These are phyloP conservation scores for Falcunculus frontatus DNA, from an alignment of 2,113 vertebrate species.

Conservation along the genomic window DNA sequence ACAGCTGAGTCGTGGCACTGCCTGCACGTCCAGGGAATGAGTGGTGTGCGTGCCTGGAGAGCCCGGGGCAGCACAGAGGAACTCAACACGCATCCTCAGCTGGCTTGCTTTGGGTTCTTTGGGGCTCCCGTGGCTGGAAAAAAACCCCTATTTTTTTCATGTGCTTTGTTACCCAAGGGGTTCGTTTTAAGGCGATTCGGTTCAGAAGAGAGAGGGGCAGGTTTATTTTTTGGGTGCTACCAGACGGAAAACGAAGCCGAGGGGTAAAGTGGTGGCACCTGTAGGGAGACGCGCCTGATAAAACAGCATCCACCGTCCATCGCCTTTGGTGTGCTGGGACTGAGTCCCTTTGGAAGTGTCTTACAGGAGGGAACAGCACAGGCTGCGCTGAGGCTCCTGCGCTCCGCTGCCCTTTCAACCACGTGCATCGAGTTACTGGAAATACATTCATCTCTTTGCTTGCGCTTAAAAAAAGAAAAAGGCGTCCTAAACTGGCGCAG, in stretches of 20 bases:
- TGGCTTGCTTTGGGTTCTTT: rapidly evolving
- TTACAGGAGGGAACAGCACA: rapidly evolving
- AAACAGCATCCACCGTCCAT: rapidly evolving
- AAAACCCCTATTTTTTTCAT: not conserved
- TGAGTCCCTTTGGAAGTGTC: rapidly evolving
- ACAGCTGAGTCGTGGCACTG: rapidly evolving
- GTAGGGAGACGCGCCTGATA: rapidly evolving
- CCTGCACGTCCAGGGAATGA: rapidly evolving
- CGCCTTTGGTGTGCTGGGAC: rapidly evolving
- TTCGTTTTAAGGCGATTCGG: not conserved
- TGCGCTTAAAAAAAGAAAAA: too few relatives aligned
- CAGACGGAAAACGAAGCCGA: rapidly evolving
- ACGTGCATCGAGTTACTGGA: rapidly evolving
- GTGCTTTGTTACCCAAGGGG: not conserved
- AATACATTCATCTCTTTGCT: rapidly evolving
- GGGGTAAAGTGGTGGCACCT: not conserved
- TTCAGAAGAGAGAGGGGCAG: not conserved
- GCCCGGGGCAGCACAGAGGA: too few relatives aligned
- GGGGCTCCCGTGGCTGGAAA: not conserved
- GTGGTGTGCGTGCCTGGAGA: rapidly evolving
- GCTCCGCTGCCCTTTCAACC: not conserved
- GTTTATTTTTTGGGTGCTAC: not conserved
- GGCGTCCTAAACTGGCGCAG: rapidly evolving
- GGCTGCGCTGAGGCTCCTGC: not conserved
- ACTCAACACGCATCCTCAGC: rapidly evolving